Percentiles rank a stretch among this genome's conserved stretches.
Evolutionary conservation across 2,113 vertebrate species (phyloP).

Genomic region (Galeopterus variegatus): DNA sequence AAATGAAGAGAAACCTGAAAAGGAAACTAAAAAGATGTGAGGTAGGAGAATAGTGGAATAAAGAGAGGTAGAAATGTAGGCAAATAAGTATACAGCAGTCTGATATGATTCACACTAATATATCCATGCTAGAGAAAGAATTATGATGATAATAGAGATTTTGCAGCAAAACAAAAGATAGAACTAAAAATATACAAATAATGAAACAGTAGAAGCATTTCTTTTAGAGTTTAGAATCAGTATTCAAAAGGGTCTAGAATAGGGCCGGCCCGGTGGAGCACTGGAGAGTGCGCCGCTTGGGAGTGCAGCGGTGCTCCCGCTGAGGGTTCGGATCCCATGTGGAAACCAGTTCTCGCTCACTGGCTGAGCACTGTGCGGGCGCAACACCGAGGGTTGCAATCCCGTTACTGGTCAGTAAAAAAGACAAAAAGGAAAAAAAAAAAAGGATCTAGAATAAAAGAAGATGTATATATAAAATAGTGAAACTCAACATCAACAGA

Average conservation of each 20-base stretch:
- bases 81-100: neutral
- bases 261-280: too few species aligned
- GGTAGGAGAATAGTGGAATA: neutral
- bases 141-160: neutral
- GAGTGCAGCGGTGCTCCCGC: too few species aligned
- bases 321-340: too few species aligned
- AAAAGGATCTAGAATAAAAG: neutral
- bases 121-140: neutral
- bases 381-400: too few species aligned
- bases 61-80: neutral
- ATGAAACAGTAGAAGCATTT: neutral
- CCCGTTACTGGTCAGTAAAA: too few species aligned
- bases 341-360: too few species aligned
- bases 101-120: neutral
- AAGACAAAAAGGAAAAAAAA: too few species aligned
- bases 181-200: neutral
- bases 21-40: neutral
- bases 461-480: neutral
- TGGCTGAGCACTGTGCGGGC: too few species aligned
- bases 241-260: neutral
- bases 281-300: too few species aligned
- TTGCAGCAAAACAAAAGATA: neutral
- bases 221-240: neutral
- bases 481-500: neutral
- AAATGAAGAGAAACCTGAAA: neutral